These are phyloP conservation scores for Chymomyza fuscimana DNA, from an alignment of 2,888 invertebrate genomes.

Conservation along the genomic window DNA sequence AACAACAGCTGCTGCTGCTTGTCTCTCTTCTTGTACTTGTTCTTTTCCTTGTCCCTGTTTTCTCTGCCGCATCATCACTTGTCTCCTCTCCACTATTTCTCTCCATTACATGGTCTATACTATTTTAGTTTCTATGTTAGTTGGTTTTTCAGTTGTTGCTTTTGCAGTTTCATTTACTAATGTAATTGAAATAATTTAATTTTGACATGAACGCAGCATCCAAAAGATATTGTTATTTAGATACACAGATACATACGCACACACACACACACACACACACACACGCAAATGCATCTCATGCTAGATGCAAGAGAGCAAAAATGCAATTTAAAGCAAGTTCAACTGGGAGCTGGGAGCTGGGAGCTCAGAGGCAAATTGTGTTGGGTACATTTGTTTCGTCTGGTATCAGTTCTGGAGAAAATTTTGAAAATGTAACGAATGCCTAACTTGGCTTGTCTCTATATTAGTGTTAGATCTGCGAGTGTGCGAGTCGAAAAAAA, in stretches of 20 bases:
- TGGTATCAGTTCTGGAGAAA: conserved; percentile 39
- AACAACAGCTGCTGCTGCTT: background rate
- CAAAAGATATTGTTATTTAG: conserved; percentile 56
- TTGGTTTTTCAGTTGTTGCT: background rate
- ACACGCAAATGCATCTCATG: conserved; percentile 9
- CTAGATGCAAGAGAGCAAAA: conserved; percentile 10
- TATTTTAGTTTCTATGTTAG: background rate
- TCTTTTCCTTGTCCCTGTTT: too few species aligned
- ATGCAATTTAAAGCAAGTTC: conserved; percentile 31
- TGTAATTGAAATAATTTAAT: conserved; percentile 70
- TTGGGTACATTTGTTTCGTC: background rate
- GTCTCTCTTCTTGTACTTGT: background rate
- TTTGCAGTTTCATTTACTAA: conserved; percentile 46
- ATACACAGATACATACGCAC: conserved; percentile 6
- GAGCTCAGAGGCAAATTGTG: background rate
- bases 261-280: conserved; percentile 16
- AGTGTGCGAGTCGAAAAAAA: background rate
- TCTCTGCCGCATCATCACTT: background rate
- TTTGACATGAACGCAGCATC: conserved; percentile 56
- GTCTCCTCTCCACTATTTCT: background rate
- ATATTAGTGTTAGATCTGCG: background rate
- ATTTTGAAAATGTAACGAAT: conserved; percentile 35
- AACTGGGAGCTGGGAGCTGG: conserved; percentile 23
- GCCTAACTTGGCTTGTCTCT: background rate
- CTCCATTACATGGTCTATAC: too few species aligned